Conservation (phyloP, 2,113 vertebrate genomes). For the Sinocyclocheilus rhinocerous region DNA sequence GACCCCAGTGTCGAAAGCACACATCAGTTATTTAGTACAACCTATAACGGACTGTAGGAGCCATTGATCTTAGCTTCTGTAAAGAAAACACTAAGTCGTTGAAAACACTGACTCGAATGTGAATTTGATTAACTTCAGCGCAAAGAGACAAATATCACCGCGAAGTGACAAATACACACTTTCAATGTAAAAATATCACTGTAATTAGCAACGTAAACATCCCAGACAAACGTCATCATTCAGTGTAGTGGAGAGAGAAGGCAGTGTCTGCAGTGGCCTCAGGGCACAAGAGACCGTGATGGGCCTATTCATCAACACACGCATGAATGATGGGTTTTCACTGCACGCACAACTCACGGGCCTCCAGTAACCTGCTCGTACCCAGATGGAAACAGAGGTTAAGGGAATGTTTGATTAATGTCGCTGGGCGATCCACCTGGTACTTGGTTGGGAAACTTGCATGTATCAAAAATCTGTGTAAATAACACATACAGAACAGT, state of each 20-base stretch:
- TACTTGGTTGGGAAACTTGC: not conserved
- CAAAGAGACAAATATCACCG: conserved; percentile 30
- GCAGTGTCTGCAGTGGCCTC: conserved; percentile 44
- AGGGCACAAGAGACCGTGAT: conserved; percentile 49
- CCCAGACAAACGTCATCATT: conserved; percentile 51
- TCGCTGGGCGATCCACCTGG: not conserved
- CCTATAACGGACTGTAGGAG: not conserved
- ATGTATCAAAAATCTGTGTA: not conserved
- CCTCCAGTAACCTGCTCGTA: conserved; percentile 26
- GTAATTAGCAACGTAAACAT: conserved; percentile 57
- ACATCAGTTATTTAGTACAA: not conserved
- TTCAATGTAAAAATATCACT: conserved; percentile 48
- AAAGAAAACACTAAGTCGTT: not conserved
- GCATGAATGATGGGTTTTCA: conserved; percentile 46
- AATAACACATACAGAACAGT: not conserved
- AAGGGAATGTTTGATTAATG: conserved; percentile 39
- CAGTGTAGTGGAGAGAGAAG: conserved; percentile 42
- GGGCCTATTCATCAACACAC: conserved; percentile 56
- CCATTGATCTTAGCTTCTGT: conserved; percentile 19
- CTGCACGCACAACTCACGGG: not conserved
- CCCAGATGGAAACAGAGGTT: conserved; percentile 23
- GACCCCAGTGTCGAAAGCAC: not conserved
- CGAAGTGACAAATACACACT: conserved; percentile 40
- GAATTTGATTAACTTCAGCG: conserved; percentile 45
- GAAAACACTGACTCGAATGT: conserved; percentile 5